Conservation (phyloP, 2,888 invertebrate genomes). For the Lasioglossum vierecki region DNA sequence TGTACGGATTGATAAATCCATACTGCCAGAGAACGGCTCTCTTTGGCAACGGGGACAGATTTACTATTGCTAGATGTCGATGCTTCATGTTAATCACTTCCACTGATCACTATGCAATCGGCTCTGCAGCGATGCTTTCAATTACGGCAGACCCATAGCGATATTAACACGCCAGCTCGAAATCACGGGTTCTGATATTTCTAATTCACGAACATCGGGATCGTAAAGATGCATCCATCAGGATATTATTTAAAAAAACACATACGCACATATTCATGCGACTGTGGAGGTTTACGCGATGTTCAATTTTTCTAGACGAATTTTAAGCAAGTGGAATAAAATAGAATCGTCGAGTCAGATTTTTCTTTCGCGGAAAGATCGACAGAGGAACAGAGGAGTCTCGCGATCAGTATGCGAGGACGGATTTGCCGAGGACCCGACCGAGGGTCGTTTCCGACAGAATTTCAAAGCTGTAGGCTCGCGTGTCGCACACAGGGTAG, state of each 20-base stretch:
- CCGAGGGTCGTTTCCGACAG: not conserved
- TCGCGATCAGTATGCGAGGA: not conserved
- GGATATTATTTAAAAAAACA: too few relatives aligned
- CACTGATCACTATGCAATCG: not conserved
- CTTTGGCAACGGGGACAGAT: slow-evolving; percentile 18
- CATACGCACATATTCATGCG: too few relatives aligned
- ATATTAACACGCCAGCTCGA: not conserved
- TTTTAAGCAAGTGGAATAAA: too few relatives aligned
- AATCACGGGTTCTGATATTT: not conserved
- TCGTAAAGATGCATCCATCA: too few relatives aligned
- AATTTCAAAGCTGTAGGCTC: slow-evolving; percentile 4
- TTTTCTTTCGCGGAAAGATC: not conserved
- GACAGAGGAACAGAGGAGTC: not conserved
- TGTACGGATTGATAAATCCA: slow-evolving; percentile 66
- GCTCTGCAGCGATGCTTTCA: not conserved
- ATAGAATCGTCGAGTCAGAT: not conserved
- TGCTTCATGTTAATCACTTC: not conserved
- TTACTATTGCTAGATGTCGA: slow-evolving; percentile 8
- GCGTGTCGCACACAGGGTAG: not conserved
- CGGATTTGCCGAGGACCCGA: not conserved
- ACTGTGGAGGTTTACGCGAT: too few relatives aligned
- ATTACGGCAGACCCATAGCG: not conserved
- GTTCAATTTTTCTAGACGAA: too few relatives aligned
- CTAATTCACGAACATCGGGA: too few relatives aligned
- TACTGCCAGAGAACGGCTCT: slow-evolving; percentile 41